Evolutionary conservation across 2,113 vertebrate genomes (phyloP), one percentile per base, ranked within the genome.

Genomic region (Scomber japonicus): DNA sequence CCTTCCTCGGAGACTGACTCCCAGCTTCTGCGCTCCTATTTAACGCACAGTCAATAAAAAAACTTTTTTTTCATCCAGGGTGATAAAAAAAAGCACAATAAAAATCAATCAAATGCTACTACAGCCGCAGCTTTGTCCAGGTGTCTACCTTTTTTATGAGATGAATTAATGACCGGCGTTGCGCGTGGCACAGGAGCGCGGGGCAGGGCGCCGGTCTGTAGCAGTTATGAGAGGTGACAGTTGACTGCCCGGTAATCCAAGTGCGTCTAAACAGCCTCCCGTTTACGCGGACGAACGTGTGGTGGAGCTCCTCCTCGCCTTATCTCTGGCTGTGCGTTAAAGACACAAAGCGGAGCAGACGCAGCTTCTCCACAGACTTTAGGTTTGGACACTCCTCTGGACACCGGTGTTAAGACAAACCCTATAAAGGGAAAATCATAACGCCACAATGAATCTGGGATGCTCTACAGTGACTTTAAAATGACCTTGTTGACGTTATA

Each of bases 161-260:
- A n/a, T 27, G 44, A 49, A 56, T 75, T 63, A 61, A 66, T 51
- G 68, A 19, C 13, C 44, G 82, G 64, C 55, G 59, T 35, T 49
- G 80, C 60, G 82, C 75, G 63, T 79, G 40, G 77, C 24, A 27
- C 60, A 50, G 79, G 85, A 65, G 71, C 69, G 77, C 65, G 2
- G 71, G 48, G 63, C 75, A 72, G 71, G n/a, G 71, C 64, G 85
- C 81, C 82, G 71, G 56, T 75, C 17, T 70, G 83, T 12, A 71
- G 85, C 87, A 53, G 85, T 35, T 81, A 9, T 55, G 81, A 71
- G 86, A 76, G 61, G 78, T 89, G 89, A 87, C 90, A 91, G 76
- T 65, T 88, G 78, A 89, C 90, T 87, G 87, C 48, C 85, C 89
- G 87, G 82, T 94, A 91, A 93, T 94, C 93, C 93, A 88, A 91